Evolutionary conservation across 2,888 invertebrate species (phyloP), one percentile per base, ranked within the genome.

Genomic region (Conomelus anceps): DNA sequence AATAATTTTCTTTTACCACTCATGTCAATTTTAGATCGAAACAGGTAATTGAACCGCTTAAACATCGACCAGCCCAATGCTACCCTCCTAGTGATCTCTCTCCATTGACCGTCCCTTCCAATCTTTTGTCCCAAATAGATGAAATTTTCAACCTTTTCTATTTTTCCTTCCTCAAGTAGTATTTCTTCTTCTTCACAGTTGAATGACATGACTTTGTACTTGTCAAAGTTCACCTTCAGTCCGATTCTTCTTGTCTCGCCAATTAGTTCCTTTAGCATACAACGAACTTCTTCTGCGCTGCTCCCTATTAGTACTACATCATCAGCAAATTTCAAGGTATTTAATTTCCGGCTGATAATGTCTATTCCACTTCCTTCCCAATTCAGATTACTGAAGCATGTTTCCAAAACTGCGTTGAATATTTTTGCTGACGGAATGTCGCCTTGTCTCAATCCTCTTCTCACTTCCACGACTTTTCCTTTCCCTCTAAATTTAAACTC

Each of bases 381-480:
- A n/a, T 88, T 34, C 34, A 88, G 13, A 22, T 29, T 88, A 6
- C 22, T 88, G 22, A 24, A 88, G 7, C 29, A 34, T 29, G 4
- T n/a, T n/a, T n/a, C n/a, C n/a, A n/a, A n/a, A n/a, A n/a, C n/a
- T n/a, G n/a, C n/a, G n/a, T n/a, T n/a, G n/a, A n/a, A n/a, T n/a
- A n/a, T n/a, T n/a, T n/a, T n/a, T n/a, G n/a, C n/a, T n/a, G n/a
- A n/a, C n/a, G 22, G 34, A 17, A 88, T 23, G 23, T 88, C 88
- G 3, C 88, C 88, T 84, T 84, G 88, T 22, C 34, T 88, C 24
- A 88, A 20, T 1, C 88, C 88, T 88, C 84, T 84, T 20, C 22
- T 34, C 22, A 88, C 22, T 23, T 84, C 9, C 13, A 88, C 20
- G 6, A 22, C 22, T 23, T 24, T 88, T 23, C 13, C 63, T 88